phyloP scores from a whole-genome alignment of 2,797 vertebrate genomes.

The Pygocentrus nattereri region DNA sequence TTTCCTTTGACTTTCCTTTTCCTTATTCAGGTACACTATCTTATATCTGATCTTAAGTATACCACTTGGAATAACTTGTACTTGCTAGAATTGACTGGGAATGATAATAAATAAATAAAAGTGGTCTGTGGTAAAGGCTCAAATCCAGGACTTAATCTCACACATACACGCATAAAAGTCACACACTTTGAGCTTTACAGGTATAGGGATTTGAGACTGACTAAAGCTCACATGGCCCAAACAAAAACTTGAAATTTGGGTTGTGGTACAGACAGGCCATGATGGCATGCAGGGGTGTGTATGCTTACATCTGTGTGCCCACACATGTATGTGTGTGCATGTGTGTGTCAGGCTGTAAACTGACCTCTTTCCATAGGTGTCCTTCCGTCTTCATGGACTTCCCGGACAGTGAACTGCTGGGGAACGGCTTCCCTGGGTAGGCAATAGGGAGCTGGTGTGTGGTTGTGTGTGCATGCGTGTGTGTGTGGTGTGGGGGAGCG shows the following conservation, averaged over 20 bases:
- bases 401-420: slow-evolving; percentile 86
- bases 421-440: slow-evolving; percentile 85
- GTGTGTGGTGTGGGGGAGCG: slow-evolving; percentile 11
- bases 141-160: no score
- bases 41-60: no score
- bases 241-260: neutral
- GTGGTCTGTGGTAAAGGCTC: no score
- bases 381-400: slow-evolving; percentile 88
- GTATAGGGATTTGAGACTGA: neutral
- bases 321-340: slow-evolving; percentile 41
- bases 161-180: neutral
- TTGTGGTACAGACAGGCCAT: neutral
- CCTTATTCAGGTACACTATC: no score
- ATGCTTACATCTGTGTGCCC: slow-evolving; percentile 22
- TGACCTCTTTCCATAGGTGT: slow-evolving; percentile 86
- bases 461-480: slow-evolving; percentile 55
- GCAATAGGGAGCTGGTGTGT: slow-evolving; percentile 64
- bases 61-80: no score
- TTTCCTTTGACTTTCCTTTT: no score
- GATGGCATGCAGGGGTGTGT: neutral
- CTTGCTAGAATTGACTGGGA: no score
- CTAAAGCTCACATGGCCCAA: slow-evolving; percentile 23
- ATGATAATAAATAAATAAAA: no score
- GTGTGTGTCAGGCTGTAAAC: slow-evolving; percentile 67
- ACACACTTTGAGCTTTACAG: neutral